These are phyloP conservation scores for Caenorhabditis brenneri DNA, from an alignment of 1,140 invertebrate genomes.

Conservation along the genomic window DNA sequence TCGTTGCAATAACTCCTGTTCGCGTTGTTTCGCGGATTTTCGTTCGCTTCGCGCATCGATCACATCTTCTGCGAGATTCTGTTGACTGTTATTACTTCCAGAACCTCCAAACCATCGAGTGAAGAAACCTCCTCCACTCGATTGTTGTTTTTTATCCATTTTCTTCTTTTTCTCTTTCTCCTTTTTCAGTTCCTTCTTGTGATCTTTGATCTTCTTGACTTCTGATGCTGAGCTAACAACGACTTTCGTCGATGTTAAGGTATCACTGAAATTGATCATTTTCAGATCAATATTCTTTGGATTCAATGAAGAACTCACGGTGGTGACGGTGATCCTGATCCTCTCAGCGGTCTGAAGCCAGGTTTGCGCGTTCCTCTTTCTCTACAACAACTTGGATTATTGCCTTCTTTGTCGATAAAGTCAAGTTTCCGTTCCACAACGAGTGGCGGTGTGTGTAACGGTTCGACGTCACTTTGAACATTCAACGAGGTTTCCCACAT, in stretches of 20 bases:
- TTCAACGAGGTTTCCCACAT: constrained; percentile 37
- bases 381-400: constrained; percentile 53
- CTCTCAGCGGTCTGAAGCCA: constrained; percentile 50
- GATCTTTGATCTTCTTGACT: constrained; percentile 15
- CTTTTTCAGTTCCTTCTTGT: constrained; percentile 31
- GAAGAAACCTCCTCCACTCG: constrained; percentile 32
- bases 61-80: constrained; percentile 29
- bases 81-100: constrained; percentile 26
- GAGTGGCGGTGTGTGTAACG: constrained; percentile 33
- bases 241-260: constrained; percentile 38
- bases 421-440: constrained; percentile 42
- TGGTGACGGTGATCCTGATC: constrained; percentile 41
- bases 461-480: constrained; percentile 39
- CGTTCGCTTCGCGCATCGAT: constrained; percentile 42
- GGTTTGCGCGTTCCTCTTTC: constrained; percentile 51
- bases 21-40: constrained; percentile 38
- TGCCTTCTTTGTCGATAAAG: constrained; percentile 51
- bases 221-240: constrained; percentile 15
- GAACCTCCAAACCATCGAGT: constrained; percentile 36
- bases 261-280: not conserved
- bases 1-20: constrained; percentile 33
- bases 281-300: too few species aligned
- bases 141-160: constrained; percentile 17
- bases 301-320: not conserved
- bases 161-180: constrained; percentile 38